Evolutionary conservation across 2,113 vertebrate species (phyloP).

Genomic region (Rhea pennata): DNA sequence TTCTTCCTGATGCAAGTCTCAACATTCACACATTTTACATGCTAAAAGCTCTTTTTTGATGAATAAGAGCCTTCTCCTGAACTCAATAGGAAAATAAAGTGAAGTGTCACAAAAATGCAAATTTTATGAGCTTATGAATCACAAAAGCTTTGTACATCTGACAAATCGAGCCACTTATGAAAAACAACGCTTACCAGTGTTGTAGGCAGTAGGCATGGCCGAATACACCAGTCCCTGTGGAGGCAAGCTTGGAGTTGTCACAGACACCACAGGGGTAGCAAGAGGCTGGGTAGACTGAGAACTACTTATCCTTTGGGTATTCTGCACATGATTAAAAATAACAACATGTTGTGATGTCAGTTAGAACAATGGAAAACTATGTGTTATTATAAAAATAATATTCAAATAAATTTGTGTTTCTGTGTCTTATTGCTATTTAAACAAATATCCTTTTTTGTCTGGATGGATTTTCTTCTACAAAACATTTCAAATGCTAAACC

Average conservation of each 20-base stretch:
- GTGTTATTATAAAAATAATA: background rate
- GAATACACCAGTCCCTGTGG: conserved; percentile 94
- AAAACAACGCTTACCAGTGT: conserved; percentile 84
- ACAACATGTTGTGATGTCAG: background rate
- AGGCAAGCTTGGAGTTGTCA: conserved; percentile 95
- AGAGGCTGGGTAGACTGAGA: conserved; percentile 92
- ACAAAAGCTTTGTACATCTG: background rate
- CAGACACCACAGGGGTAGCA: conserved; percentile 95
- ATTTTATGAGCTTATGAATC: background rate
- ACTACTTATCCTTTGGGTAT: conserved; percentile 92
- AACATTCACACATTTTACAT: background rate
- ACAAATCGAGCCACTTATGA: background rate
- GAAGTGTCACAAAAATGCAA: background rate
- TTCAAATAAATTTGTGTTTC: background rate
- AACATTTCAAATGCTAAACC: background rate
- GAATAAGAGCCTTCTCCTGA: background rate
- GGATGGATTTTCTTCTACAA: background rate
- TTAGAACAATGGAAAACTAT: background rate
- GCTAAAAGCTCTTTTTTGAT: background rate
- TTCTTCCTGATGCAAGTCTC: background rate
- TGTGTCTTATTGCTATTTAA: background rate
- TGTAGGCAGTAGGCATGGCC: conserved; percentile 95
- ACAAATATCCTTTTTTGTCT: background rate
- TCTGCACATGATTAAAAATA: conserved; percentile 78
- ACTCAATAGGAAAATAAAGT: background rate